Percentiles rank a stretch among this genome's conserved stretches.
Conservation (phyloP, 1,140 invertebrate genomes). For the Drosophila navojoa region DNA sequence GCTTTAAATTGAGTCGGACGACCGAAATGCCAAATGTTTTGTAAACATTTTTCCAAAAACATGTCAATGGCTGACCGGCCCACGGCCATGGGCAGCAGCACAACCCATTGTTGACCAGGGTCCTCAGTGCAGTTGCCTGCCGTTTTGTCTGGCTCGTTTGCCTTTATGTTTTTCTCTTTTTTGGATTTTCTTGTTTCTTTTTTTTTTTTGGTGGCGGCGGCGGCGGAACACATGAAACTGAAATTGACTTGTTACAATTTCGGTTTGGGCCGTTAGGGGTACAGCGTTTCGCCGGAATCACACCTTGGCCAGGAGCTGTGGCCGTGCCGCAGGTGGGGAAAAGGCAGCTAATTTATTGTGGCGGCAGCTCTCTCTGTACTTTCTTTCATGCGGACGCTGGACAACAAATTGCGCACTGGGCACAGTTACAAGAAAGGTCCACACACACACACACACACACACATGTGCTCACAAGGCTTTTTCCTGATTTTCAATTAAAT, state of each 20-base stretch:
- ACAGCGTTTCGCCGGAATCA: constrained; percentile 63
- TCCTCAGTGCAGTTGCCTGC: constrained; percentile 24
- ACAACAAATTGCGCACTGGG: constrained; percentile 40
- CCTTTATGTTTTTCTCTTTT: constrained; percentile 16
- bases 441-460: not conserved
- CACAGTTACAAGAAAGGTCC: constrained; percentile 18
- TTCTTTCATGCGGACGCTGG: constrained; percentile 38
- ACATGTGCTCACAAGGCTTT: constrained; percentile 11
- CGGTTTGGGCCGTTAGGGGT: constrained; percentile 12
- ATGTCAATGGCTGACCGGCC: constrained; percentile 47
- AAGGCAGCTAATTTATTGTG: constrained; percentile 42
- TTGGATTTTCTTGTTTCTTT: not conserved
- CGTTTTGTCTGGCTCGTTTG: constrained; percentile 38
- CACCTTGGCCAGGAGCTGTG: constrained; percentile 49
- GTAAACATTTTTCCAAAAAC: constrained; percentile 77
- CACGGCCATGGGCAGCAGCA: constrained; percentile 18
- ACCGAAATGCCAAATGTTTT: constrained; percentile 62
- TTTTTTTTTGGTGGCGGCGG: not conserved
- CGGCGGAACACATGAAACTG: constrained; percentile 40
- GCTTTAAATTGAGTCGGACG: constrained; percentile 57
- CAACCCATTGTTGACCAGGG: constrained; percentile 31
- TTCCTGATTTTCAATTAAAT: constrained; percentile 32
- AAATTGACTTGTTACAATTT: constrained; percentile 73
- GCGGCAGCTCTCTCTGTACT: constrained; percentile 46
- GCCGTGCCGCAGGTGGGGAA: constrained; percentile 15